Evolutionary conservation across 2,888 invertebrate genomes (phyloP).

Genomic region (Nipponacmea schrenckii): DNA sequence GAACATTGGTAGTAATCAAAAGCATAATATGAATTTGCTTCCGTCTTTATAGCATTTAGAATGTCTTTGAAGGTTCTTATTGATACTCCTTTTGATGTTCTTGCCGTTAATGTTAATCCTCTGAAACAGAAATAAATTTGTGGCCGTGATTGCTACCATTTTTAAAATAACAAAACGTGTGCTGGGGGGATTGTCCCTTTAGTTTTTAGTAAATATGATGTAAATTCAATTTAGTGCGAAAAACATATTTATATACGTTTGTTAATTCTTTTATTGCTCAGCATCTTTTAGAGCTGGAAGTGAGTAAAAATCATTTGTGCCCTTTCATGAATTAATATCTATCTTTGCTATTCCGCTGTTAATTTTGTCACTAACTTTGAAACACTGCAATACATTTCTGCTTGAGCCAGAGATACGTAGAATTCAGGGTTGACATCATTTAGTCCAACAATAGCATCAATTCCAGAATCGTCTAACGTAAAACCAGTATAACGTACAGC

Average conservation of each 20-base stretch:
- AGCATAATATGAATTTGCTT: not conserved
- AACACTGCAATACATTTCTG: not conserved
- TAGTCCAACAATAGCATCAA: not conserved
- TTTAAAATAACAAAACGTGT: too few species aligned
- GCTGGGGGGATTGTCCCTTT: too few species aligned
- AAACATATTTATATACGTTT: too few species aligned
- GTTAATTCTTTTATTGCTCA: too few species aligned
- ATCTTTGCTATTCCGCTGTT: too few species aligned
- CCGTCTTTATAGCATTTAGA: not conserved
- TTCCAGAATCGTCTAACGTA: not conserved
- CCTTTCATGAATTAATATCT: too few species aligned
- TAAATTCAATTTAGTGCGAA: too few species aligned
- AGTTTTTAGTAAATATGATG: too few species aligned
- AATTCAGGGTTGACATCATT: not conserved
- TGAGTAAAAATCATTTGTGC: too few species aligned
- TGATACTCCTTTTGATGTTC: not conserved
- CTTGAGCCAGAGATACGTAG: not conserved
- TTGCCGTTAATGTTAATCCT: not conserved
- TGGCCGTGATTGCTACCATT: too few species aligned
- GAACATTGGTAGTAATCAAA: not conserved
- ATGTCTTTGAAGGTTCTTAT: not conserved
- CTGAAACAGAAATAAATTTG: not conserved
- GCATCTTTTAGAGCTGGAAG: too few species aligned
- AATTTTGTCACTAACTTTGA: too few species aligned
- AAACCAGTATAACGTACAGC: not conserved